Evolutionary conservation across 2,797 vertebrate species (phyloP).

Genomic region (Onychomys arenicola): DNA sequence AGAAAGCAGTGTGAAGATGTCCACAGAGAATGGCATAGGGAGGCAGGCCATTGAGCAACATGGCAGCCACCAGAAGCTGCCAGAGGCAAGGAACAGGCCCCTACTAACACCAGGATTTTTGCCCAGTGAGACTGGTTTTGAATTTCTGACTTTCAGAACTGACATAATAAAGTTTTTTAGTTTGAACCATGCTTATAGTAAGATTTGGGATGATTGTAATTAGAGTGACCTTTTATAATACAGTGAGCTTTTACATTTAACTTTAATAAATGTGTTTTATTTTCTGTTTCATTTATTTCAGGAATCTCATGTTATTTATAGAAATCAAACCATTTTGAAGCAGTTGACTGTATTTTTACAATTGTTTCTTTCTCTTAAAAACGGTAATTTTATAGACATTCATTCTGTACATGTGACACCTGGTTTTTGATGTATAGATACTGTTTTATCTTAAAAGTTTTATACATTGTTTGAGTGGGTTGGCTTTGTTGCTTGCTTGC

Average conservation of each 20-base stretch:
- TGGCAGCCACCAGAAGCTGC: background rate
- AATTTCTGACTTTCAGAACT: background rate
- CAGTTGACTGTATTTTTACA: background rate
- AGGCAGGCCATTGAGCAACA: background rate
- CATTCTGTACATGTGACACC: background rate
- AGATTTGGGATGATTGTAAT: background rate
- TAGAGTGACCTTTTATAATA: background rate
- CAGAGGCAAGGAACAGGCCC: background rate
- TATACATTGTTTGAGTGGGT: background rate
- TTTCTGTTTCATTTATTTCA: slow-evolving; percentile 31
- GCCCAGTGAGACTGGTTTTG: background rate
- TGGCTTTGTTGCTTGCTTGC: background rate
- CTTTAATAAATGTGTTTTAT: slow-evolving; percentile 33
- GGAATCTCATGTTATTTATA: background rate
- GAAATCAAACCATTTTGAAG: slow-evolving; percentile 20
- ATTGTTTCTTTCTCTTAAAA: background rate
- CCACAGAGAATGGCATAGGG: background rate
- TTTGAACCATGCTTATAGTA: background rate
- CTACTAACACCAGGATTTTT: background rate
- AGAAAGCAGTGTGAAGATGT: background rate
- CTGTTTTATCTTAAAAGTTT: background rate
- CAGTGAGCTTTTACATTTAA: background rate
- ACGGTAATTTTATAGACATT: slow-evolving; percentile 3
- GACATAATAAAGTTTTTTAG: background rate
- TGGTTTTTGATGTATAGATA: background rate